Evolutionary conservation across 2,797 vertebrate species (phyloP), one percentile per base, ranked within the genome.

Genomic region (Argentina silus): DNA sequence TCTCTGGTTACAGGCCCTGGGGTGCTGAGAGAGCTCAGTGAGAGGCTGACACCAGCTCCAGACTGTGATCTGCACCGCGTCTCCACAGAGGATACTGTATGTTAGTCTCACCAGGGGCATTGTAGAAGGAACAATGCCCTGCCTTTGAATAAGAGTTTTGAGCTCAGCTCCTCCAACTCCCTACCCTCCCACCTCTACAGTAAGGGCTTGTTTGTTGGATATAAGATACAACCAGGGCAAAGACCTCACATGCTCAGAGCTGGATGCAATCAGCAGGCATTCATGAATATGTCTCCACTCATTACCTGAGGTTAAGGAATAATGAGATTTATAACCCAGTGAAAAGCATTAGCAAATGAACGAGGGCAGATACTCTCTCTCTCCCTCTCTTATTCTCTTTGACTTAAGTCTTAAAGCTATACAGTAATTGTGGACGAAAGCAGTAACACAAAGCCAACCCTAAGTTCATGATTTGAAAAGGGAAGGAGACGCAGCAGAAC

Each of bases 161-260:
- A 23, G 59, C 66, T 61, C n/a, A 27, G 17, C 17, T 56, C 71
- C 56, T 3, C 17, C 55, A 12, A 9, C n/a, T 15, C 36, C 55
- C 36, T 4, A 17, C 55, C 44, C 64, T 72, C 72, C 55, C 47
- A 51, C 48, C 43, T 43, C 43, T 23, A 61, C 67, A 66, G 55
- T 59, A 12, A 73, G 63, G 65, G 55, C 76, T 56, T 72, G 75
- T 76, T 70, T 81, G 80, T 74, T 77, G 63, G 73, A 68, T 57
- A 51, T 70, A 43, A 66, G 73, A 71, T 74, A 67, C 62, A 65
- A 67, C 42, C 69, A 61, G 27, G 68, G 21, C 63, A 50, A 47
- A 1, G 55, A 55, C 44, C 57, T 51, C 45, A 56, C 17, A 68
- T 51, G 45, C 45, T 75, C 50, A 53, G 44, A 8, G 62, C 53